Conservation (phyloP, 1,140 invertebrate genomes). For the Procambarus virginalis region DNA sequence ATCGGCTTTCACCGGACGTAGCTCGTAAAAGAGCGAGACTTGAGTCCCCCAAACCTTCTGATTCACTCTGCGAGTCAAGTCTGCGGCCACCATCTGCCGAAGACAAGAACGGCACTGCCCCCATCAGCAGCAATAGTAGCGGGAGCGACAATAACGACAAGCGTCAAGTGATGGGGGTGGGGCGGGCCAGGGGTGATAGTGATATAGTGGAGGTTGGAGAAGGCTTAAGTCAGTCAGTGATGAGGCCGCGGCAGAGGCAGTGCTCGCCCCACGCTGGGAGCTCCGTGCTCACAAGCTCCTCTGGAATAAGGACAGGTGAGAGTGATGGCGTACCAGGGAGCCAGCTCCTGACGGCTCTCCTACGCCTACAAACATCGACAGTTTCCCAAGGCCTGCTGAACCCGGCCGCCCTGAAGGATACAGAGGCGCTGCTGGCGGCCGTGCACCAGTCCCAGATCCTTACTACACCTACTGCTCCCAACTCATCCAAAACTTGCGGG, state of each 20-base stretch:
- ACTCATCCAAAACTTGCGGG: constrained; percentile 38
- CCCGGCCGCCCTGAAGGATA: constrained; percentile 38
- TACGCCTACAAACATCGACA: constrained; percentile 28
- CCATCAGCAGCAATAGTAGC: neutral
- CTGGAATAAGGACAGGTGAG: neutral
- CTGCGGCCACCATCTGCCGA: neutral
- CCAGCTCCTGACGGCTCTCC: constrained; percentile 22
- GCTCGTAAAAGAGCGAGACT: constrained; percentile 34
- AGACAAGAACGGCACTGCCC: neutral
- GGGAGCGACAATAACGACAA: neutral
- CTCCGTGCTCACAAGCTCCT: neutral
- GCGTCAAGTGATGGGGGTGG: constrained; percentile 31
- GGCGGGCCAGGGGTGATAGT: constrained; percentile 21
- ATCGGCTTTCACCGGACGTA: constrained; percentile 13
- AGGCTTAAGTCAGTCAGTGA: constrained; percentile 49
- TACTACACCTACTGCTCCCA: constrained; percentile 61
- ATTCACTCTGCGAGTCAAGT: neutral
- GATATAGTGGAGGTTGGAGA: constrained; percentile 41
- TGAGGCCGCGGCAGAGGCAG: constrained; percentile 42
- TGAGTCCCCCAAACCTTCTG: constrained; percentile 31
- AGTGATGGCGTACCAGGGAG: constrained; percentile 3
- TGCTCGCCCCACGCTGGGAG: constrained; percentile 7
- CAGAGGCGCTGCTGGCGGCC: constrained; percentile 44
- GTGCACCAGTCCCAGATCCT: constrained; percentile 51
- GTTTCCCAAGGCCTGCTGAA: neutral